Evolutionary conservation across 2,113 vertebrate species (phyloP).

Genomic region (Colinus virginianus): DNA sequence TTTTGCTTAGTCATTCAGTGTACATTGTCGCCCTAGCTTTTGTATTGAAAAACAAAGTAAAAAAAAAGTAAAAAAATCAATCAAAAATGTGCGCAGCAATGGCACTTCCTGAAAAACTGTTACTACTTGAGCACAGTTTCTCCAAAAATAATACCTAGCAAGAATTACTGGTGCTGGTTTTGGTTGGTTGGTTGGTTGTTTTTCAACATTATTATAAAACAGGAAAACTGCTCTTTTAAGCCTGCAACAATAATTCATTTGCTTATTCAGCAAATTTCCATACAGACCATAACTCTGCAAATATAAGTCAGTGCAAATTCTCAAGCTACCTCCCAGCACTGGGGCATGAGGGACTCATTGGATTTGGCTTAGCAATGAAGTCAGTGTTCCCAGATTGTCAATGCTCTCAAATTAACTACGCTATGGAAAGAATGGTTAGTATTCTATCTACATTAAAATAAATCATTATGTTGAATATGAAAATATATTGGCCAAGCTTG

Average conservation of each 20-base stretch:
- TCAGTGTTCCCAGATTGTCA: background rate
- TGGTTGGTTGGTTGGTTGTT: background rate
- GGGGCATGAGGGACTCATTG: background rate
- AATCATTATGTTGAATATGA: background rate
- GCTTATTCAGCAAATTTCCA: background rate
- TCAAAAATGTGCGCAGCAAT: background rate
- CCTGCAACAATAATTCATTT: background rate
- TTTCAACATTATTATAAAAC: background rate
- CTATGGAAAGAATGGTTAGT: background rate
- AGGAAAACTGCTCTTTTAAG: background rate
- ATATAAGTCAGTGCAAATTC: background rate
- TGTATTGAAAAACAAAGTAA: background rate
- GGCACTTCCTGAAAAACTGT: background rate
- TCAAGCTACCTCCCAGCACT: background rate
- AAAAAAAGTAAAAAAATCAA: background rate
- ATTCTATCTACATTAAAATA: background rate
- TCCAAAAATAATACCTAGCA: background rate
- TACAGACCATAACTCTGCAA: background rate
- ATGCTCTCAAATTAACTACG: background rate
- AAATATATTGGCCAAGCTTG: background rate
- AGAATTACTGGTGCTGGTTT: background rate
- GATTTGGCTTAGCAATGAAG: background rate
- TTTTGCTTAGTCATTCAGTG: background rate
- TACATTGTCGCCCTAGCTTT: background rate
- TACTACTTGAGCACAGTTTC: background rate